Conservation (phyloP, 2,113 vertebrate genomes). For the Ardeotis arabs region DNA sequence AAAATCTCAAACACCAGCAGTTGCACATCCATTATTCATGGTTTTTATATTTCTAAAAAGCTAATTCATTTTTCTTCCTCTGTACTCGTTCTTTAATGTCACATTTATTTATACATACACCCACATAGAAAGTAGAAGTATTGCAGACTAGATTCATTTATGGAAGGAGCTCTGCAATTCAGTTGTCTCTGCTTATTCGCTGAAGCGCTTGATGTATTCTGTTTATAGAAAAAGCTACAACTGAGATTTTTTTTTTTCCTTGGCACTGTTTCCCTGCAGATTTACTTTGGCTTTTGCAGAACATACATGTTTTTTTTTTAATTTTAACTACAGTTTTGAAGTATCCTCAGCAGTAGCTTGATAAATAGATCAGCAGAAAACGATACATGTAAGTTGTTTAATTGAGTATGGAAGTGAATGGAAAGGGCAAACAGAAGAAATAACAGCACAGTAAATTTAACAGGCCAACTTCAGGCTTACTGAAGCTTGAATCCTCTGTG, state of each 20-base stretch:
- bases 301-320: background rate
- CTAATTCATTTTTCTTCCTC: slow-evolving; percentile 58
- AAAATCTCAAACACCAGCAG: background rate
- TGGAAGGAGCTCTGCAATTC: slow-evolving; percentile 50
- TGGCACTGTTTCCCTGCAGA: slow-evolving; percentile 27
- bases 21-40: slow-evolving; percentile 28
- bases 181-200: slow-evolving; percentile 48
- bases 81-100: slow-evolving; percentile 52
- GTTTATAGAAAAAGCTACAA: slow-evolving; percentile 66
- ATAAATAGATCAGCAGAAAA: slow-evolving; percentile 26
- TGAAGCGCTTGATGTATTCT: slow-evolving; percentile 34
- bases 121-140: slow-evolving; percentile 48
- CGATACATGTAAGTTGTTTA: background rate
- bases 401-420: background rate
- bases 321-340: background rate
- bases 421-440: background rate
- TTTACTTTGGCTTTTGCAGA: slow-evolving; percentile 33
- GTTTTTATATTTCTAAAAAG: background rate
- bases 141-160: slow-evolving; percentile 31
- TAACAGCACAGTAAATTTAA: background rate
- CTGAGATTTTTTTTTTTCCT: background rate
- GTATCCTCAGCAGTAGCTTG: slow-evolving; percentile 8
- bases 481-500: background rate
- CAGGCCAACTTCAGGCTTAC: background rate
- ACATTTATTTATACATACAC: slow-evolving; percentile 68